Evolutionary conservation across 1,140 invertebrate genomes (phyloP), one percentile per base, ranked within the genome.

Genomic region (Elysia chlorotica): DNA sequence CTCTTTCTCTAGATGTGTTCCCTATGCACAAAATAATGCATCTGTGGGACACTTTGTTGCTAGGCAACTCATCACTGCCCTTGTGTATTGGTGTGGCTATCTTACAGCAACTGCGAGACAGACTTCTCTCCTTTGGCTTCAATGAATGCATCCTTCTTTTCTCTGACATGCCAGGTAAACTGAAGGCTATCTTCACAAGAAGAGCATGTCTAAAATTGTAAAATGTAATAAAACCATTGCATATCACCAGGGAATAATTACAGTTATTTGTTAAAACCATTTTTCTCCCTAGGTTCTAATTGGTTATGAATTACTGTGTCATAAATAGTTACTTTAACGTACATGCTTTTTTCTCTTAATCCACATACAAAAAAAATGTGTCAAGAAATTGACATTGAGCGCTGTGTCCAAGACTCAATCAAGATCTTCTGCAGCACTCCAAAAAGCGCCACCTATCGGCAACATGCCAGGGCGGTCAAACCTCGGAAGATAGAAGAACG

Each of bases 1-100:
- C 37, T 33, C 90, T 73, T n/a, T n/a, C n/a, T n/a, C n/a, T 83
- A 96, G 95, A 99, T 89, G 96, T 99, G 0, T 98, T 99, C 88
- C 98, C 98, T 0, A 88, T 99, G 5, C 96, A 99, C 84, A 99
- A 99, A 90, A 97, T 99, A 73, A 91, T 99, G 62, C 97, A 99
- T 88, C 85, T 99, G 59, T 99, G 98, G 98, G 98, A 99, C 87
- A 96, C 96, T 61, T 88, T 99, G 31, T 89, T 99, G 74, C 89
- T 99, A 5, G 96, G 96, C 71, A 95, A 97, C 83, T 93, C 95
- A 0, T 94, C 96, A 0, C 96, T 99, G 87, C 97, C 98, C 1
- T 88, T 99, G 0, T 96, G 95, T 83, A 94, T 99, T 83, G 98
- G 97, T 5, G 90, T 99, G 1, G 94, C 96, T 0, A 95, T 99